Conservation (phyloP, 2,888 invertebrate genomes). For the Diplazon laetatorius region DNA sequence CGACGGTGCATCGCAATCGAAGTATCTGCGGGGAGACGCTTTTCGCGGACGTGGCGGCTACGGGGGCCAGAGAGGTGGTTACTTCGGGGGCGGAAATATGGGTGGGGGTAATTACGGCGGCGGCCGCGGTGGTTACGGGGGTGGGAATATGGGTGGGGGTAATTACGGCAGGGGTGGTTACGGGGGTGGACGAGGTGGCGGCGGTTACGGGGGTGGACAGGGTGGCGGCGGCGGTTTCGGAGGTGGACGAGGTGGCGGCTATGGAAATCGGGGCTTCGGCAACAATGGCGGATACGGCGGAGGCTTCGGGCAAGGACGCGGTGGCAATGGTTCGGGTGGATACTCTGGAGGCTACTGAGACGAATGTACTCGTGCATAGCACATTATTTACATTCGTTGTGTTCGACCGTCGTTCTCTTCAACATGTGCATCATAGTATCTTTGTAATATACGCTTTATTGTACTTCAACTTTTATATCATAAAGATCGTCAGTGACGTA, state of each 20-base stretch:
- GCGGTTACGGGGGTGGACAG: neutral
- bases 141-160: slow-evolving; percentile 59
- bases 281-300: neutral
- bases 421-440: too few relatives aligned
- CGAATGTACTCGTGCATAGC: neutral
- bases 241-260: slow-evolving; percentile 5
- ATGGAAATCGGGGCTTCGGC: neutral
- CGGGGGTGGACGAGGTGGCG: slow-evolving; percentile 57
- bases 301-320: neutral
- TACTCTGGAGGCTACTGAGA: neutral
- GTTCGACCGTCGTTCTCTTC: too few relatives aligned
- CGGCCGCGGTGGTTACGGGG: too few relatives aligned
- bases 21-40: slow-evolving; percentile 79
- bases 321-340: neutral
- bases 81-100: slow-evolving; percentile 27
- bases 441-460: too few relatives aligned
- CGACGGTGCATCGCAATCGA: slow-evolving; percentile 80
- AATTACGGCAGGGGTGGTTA: slow-evolving; percentile 72
- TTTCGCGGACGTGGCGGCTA: slow-evolving; percentile 65
- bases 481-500: too few relatives aligned
- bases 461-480: too few relatives aligned
- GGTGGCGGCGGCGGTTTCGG: neutral
- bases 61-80: slow-evolving; percentile 61
- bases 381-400: neutral
- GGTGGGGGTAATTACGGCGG: slow-evolving; percentile 16